phyloP scores from a whole-genome alignment of 2,888 invertebrate genomes.

The Dinocampus coccinellae region DNA sequence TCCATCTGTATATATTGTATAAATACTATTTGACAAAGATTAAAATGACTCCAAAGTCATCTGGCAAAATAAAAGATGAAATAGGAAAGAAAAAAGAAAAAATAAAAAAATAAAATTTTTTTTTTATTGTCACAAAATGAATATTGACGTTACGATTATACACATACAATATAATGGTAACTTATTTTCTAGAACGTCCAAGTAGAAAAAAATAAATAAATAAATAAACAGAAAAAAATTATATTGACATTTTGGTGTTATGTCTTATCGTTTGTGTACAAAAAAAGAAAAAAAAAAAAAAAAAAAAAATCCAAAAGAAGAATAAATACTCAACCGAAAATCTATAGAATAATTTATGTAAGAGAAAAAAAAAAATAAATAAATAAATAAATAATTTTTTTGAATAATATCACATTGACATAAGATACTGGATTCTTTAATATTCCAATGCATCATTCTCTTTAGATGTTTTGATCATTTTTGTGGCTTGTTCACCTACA shows the following conservation, averaged over 20 bases:
- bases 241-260: not conserved
- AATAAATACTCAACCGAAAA: too few species aligned
- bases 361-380: not conserved
- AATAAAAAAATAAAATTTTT: too few species aligned
- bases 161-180: not conserved
- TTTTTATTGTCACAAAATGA: not conserved
- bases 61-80: too few species aligned
- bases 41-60: not conserved
- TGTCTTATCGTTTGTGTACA: not conserved
- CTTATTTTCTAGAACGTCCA: not conserved
- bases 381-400: not conserved
- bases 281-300: not conserved
- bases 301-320: too few species aligned
- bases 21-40: not conserved
- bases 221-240: too few species aligned
- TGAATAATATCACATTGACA: not conserved
- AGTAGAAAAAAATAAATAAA: too few species aligned
- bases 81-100: too few species aligned
- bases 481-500: not conserved
- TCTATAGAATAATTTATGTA: too few species aligned
- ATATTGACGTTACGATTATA: constrained; percentile 1
- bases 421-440: not conserved
- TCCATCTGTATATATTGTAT: not conserved
- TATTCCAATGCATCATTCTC: not conserved
- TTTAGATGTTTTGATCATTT: not conserved